phyloP scores from a whole-genome alignment of 1,140 invertebrate genomes.

The Trachymyrmex septentrionalis region DNA sequence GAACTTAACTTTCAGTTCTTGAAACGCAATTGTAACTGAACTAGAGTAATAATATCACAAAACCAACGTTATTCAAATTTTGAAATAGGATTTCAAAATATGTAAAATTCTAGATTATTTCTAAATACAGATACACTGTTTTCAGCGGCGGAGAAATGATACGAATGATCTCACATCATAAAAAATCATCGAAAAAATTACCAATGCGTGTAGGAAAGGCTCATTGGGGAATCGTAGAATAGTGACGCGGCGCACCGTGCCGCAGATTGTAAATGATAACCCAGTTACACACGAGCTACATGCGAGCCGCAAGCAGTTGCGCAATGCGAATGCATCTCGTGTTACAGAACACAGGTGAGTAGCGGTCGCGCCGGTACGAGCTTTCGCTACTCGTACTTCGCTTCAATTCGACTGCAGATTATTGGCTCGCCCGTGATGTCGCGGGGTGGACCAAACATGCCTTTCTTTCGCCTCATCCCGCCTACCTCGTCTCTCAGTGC shows the following conservation, averaged over 20 bases:
- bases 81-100: neutral
- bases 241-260: constrained; percentile 35
- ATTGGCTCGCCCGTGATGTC: constrained; percentile 56
- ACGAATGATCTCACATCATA: neutral
- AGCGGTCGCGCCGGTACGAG: neutral
- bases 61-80: neutral
- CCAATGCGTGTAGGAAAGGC: neutral
- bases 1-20: no score
- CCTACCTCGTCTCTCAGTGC: constrained; percentile 61
- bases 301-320: constrained; percentile 74
- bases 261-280: constrained; percentile 76
- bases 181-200: constrained; percentile 9
- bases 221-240: constrained; percentile 54
- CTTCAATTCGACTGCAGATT: constrained; percentile 69
- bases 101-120: neutral
- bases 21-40: no score
- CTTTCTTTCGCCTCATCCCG: constrained; percentile 67
- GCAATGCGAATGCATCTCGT: constrained; percentile 78
- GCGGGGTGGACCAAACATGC: constrained; percentile 50
- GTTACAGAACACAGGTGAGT: constrained; percentile 76
- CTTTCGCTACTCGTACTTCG: constrained; percentile 67
- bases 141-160: neutral
- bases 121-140: neutral
- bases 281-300: constrained; percentile 73
- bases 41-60: no score